These are phyloP conservation scores for Zele albiditarsus DNA, from an alignment of 2,888 invertebrate species.

Conservation along the genomic window DNA sequence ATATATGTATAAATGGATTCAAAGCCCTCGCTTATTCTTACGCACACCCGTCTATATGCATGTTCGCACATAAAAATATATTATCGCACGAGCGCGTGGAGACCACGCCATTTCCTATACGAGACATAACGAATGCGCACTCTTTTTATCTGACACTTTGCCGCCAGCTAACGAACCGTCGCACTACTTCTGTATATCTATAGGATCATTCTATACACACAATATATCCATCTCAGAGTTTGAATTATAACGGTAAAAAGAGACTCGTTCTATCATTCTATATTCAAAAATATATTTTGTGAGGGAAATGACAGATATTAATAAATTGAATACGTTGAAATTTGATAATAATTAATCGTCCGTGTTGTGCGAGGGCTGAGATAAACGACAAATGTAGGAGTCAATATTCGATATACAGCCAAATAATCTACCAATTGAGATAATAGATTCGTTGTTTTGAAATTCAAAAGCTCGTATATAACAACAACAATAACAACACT, in stretches of 20 bases:
- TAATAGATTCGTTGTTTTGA: too few species aligned
- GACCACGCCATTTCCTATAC: conserved; percentile 6
- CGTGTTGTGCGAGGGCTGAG: too few species aligned
- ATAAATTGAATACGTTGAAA: too few species aligned
- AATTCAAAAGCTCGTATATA: not conserved
- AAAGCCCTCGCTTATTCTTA: conserved; percentile 3
- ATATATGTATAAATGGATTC: not conserved
- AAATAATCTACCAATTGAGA: too few species aligned
- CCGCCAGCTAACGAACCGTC: conserved; percentile 24
- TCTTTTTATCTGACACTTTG: conserved; percentile 16
- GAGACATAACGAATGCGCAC: conserved; percentile 18
- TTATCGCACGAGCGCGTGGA: not conserved
- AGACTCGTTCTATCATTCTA: not conserved
- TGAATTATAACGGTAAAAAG: not conserved
- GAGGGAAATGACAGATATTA: not conserved
- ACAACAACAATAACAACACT: not conserved
- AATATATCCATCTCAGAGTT: not conserved
- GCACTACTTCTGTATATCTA: not conserved
- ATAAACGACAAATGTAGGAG: too few species aligned
- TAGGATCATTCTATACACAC: not conserved
- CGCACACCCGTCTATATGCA: not conserved
- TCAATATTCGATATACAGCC: too few species aligned
- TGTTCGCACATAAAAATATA: conserved; percentile 23
- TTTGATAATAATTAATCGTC: too few species aligned
- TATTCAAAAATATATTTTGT: not conserved